phyloP scores from a whole-genome alignment of 2,888 invertebrate genomes.

The Hipparchia sbordonii region DNA sequence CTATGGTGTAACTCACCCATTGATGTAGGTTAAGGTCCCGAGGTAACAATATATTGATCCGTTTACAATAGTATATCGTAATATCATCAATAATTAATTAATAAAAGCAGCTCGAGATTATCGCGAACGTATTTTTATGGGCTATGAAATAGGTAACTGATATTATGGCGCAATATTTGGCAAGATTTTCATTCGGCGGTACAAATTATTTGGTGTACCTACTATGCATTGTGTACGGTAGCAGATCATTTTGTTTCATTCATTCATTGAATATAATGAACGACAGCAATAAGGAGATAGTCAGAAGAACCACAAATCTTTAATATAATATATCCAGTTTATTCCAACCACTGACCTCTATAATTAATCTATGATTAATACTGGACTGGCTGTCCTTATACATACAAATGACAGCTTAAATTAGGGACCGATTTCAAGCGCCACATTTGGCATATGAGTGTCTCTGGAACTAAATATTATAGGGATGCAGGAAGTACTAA shows the following conservation, averaged over 20 bases:
- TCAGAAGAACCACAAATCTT: no score
- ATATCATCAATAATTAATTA: slow-evolving; percentile 24
- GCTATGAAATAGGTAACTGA: slow-evolving; percentile 5
- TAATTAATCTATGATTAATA: no score
- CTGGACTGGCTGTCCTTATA: no score
- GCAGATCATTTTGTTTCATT: not conserved
- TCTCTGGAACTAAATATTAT: no score
- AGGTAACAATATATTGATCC: slow-evolving; percentile 34
- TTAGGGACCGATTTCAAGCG: no score
- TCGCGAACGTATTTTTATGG: slow-evolving; percentile 2
- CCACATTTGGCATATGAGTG: no score
- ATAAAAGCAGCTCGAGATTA: slow-evolving; percentile 20
- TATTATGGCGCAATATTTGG: slow-evolving; percentile 1
- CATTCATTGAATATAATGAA: no score
- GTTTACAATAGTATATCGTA: slow-evolving; percentile 38
- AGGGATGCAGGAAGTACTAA: no score
- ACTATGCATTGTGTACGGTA: not conserved
- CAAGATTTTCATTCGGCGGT: not conserved
- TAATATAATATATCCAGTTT: no score
- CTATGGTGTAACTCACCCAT: slow-evolving; percentile 52
- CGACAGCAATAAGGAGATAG: no score
- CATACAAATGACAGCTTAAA: no score
- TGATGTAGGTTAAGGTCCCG: slow-evolving; percentile 67
- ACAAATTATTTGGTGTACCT: not conserved
- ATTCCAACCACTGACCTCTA: no score